Evolutionary conservation across 2,113 vertebrate species (phyloP), one percentile per base, ranked within the genome.

Genomic region (Salvelinus alpinus): DNA sequence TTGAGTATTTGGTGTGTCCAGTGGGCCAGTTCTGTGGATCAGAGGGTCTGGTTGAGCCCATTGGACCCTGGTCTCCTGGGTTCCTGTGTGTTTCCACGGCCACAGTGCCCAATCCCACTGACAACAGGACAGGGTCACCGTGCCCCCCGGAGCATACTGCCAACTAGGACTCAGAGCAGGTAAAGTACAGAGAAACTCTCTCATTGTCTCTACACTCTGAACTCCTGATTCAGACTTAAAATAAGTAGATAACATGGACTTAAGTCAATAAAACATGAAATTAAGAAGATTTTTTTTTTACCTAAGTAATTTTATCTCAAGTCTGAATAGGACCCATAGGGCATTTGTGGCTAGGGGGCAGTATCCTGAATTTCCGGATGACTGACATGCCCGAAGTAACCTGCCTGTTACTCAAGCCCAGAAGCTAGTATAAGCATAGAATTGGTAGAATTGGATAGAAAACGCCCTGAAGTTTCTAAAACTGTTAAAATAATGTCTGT

Each of bases 131-230:
- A 29, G 94, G 94, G 72, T 87, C 85, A 24, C 78, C 86, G 25
- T 95, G 94, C 88, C 94, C 92, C 87, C 84, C 2, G 94, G 94
- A 14, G 80, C 80, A 47, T 94, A 90, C 88, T 95, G 94, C 81
- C 87, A 82, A 47, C 77, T 31, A 24, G 92, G 91, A 2, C 59
- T 81, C 31, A 72, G 29, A 86, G 79, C 87, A 86, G 92, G 91
- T 92, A 13, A 77, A 25, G 44, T 44, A 47, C 11, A 48, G 18
- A 13, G 12, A 8, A 62, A 62, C 59, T 38, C 24, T 59, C 24
- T 14, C 14, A 12, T 29, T 11, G 11, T n/a, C 64, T 27, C 24
- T 29, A 27, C 7, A 65, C 22, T n/a, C 38, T 44, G 38, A 44
- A 9, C 8, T 9, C 38, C 34, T 9, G 38, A 29, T 62, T 18